A percentile compares a stretch with the other conserved stretches of the same genome.
Conservation (phyloP, 1,140 invertebrate genomes). For the Cylas formicarius region DNA sequence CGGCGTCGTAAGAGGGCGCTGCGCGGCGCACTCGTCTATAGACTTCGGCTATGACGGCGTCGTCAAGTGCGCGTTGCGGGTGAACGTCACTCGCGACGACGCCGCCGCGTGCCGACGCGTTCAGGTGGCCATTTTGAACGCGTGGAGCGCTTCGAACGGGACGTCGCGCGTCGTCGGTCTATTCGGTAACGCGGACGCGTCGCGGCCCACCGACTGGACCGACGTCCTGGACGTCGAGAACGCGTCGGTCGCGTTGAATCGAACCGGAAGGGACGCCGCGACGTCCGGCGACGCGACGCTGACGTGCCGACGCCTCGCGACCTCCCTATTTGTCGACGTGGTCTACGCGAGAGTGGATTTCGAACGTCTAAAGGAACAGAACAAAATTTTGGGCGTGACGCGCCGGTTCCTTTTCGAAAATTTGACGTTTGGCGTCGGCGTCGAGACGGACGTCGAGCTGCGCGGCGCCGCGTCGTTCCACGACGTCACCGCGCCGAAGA, state of each 20-base stretch:
- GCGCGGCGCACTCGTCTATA: slow-evolving; percentile 38
- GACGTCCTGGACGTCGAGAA: slow-evolving; percentile 45
- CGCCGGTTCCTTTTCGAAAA: slow-evolving; percentile 18
- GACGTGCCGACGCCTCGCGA: slow-evolving; percentile 21
- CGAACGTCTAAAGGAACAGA: slow-evolving; percentile 28
- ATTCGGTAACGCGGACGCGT: slow-evolving; percentile 50
- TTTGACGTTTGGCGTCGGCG: slow-evolving; percentile 3
- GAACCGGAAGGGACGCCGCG: slow-evolving; percentile 39
- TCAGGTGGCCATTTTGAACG: slow-evolving; percentile 43
- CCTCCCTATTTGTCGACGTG: slow-evolving; percentile 33
- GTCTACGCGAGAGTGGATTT: slow-evolving; percentile 33
- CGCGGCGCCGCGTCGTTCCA: slow-evolving; percentile 29
- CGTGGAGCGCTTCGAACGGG: slow-evolving; percentile 36
- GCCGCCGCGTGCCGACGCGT: slow-evolving; percentile 42
- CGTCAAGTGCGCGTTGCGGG: slow-evolving; percentile 39
- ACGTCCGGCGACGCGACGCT: slow-evolving; percentile 40
- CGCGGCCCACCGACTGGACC: slow-evolving; percentile 48
- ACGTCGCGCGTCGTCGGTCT: slow-evolving; percentile 44
- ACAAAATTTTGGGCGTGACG: slow-evolving; percentile 31
- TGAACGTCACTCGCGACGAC: slow-evolving; percentile 38
- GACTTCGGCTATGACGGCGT: slow-evolving; percentile 48
- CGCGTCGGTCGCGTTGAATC: too few relatives aligned
- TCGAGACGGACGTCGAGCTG: slow-evolving; percentile 17
- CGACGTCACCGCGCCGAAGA: slow-evolving; percentile 33
- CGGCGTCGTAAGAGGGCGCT: slow-evolving; percentile 39